Conservation (phyloP, 2,888 invertebrate species). For the Eupithecia tripunctaria region DNA sequence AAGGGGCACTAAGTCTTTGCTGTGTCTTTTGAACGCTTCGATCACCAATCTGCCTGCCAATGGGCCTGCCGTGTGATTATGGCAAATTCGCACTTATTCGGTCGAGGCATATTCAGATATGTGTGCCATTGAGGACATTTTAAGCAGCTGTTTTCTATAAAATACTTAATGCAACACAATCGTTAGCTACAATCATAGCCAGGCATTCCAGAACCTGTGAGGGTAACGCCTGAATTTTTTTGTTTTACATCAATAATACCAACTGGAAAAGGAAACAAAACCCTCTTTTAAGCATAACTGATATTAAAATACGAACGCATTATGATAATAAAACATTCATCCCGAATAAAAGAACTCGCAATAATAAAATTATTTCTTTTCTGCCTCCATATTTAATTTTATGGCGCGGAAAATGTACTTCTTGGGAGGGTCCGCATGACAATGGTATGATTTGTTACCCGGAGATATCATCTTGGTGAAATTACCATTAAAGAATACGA, state of each 20-base stretch:
- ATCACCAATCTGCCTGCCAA: too few species aligned
- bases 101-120: too few species aligned
- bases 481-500: slow-evolving; percentile 47
- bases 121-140: too few species aligned
- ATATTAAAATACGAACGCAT: slow-evolving; percentile 28
- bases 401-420: slow-evolving; percentile 74
- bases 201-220: not conserved
- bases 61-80: too few species aligned
- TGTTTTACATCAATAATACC: not conserved
- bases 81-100: too few species aligned
- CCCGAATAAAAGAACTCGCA: slow-evolving; percentile 47
- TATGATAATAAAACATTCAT: slow-evolving; percentile 37
- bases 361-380: slow-evolving; percentile 65
- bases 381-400: slow-evolving; percentile 75
- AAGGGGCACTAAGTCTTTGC: too few species aligned
- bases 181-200: not conserved
- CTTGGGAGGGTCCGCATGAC: slow-evolving; percentile 63
- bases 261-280: slow-evolving; percentile 3
- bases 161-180: not conserved
- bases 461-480: slow-evolving; percentile 44
- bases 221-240: not conserved
- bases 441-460: slow-evolving; percentile 76
- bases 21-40: too few species aligned
- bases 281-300: slow-evolving; percentile 2
- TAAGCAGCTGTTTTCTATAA: too few species aligned